Percentiles rank a stretch among this genome's conserved stretches.
These are phyloP conservation scores for human DNA, from an alignment of 2,113 vertebrate species.

Conservation along the genomic window DNA sequence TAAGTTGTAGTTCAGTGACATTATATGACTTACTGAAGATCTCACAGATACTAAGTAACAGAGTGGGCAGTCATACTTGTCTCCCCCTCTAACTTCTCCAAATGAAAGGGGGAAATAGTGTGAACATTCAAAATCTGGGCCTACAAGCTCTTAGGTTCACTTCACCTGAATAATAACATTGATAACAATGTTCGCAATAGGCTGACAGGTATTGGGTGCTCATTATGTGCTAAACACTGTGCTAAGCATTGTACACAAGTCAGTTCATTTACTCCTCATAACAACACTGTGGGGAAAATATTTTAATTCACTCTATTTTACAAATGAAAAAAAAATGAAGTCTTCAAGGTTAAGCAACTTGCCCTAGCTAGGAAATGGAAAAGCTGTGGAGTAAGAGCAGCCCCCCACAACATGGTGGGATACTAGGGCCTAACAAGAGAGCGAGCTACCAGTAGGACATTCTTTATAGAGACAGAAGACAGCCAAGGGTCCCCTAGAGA, in stretches of 20 bases:
- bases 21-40: slow-evolving; percentile 16
- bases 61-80: neutral
- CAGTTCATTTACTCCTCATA: neutral
- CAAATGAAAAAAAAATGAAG: neutral
- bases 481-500: too few species aligned
- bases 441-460: neutral
- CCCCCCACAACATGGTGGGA: neutral
- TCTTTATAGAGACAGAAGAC: too few species aligned
- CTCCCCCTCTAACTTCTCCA: neutral
- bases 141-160: neutral
- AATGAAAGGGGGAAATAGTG: neutral
- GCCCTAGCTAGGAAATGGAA: neutral
- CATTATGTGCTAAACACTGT: neutral
- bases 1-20: neutral
- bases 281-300: neutral
- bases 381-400: neutral
- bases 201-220: neutral
- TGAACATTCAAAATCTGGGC: neutral
- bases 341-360: slow-evolving; percentile 44
- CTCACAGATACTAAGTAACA: neutral
- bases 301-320: slow-evolving; percentile 24
- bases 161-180: slow-evolving; percentile 1
- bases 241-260: neutral
- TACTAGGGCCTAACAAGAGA: neutral
- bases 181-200: neutral